phyloP scores from a whole-genome alignment of 2,888 invertebrate species.

The Drosophila koepferae region DNA sequence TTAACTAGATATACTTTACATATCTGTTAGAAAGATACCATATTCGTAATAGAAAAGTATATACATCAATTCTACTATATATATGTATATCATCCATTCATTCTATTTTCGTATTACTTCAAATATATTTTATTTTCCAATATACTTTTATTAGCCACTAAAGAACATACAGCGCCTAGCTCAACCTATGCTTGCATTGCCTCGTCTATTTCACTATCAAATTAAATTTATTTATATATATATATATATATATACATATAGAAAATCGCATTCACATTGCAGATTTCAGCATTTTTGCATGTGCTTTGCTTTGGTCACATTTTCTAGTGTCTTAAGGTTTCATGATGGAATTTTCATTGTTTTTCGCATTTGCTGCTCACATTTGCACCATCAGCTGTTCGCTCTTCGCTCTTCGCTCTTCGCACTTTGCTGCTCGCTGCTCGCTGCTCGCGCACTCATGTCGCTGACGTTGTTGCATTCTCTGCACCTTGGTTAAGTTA shows the following conservation, averaged over 20 bases:
- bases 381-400: constrained; percentile 10
- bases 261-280: not conserved
- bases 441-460: constrained; percentile 42
- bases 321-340: constrained; percentile 56
- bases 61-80: too few relatives aligned
- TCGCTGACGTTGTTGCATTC: constrained; percentile 32
- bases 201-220: not conserved
- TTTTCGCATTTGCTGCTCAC: not conserved
- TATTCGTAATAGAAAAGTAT: too few relatives aligned
- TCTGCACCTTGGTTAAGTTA: constrained; percentile 78
- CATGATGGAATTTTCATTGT: constrained; percentile 46
- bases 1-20: too few relatives aligned
- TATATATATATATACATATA: too few relatives aligned
- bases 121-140: too few relatives aligned
- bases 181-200: too few relatives aligned
- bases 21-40: too few relatives aligned
- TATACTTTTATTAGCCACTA: too few relatives aligned
- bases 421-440: constrained; percentile 32
- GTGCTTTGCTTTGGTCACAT: constrained; percentile 28
- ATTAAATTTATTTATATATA: not conserved
- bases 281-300: not conserved
- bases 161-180: too few relatives aligned
- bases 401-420: constrained; percentile 3
- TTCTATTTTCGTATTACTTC: too few relatives aligned
- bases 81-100: too few relatives aligned